Evolutionary conservation across 2,888 invertebrate species (phyloP).

Genomic region (Acronicta aceris): DNA sequence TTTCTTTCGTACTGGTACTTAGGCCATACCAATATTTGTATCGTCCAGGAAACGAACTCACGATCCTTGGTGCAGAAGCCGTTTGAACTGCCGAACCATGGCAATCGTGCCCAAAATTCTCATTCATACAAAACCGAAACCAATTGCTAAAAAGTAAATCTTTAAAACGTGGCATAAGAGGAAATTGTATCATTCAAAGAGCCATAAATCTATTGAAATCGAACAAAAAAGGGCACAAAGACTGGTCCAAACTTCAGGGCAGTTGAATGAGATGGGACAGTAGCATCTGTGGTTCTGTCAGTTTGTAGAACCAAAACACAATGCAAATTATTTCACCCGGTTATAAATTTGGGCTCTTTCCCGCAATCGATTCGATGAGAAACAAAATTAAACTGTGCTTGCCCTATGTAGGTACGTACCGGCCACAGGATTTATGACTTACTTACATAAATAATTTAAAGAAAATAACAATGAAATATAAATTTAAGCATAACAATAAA

Average conservation of each 20-base stretch:
- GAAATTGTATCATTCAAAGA: conserved; percentile 38
- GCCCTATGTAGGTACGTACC: too few relatives aligned
- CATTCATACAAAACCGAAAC: conserved; percentile 16
- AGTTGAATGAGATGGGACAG: conserved; percentile 33
- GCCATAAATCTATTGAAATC: conserved; percentile 40
- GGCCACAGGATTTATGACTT: too few relatives aligned
- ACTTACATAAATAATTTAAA: too few relatives aligned
- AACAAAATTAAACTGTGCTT: conserved; percentile 37
- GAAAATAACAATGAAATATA: too few relatives aligned
- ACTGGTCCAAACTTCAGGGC: conserved; percentile 17
- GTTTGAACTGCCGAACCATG: too few relatives aligned
- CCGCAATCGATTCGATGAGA: conserved; percentile 31
- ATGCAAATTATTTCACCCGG: conserved; percentile 57
- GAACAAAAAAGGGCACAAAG: conserved; percentile 40
- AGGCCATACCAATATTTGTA: background rate
- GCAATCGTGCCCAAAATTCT: too few relatives aligned
- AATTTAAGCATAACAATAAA: too few relatives aligned
- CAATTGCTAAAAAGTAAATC: conserved; percentile 42
- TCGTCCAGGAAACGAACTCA: background rate
- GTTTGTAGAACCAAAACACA: conserved; percentile 46
- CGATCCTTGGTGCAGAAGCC: background rate
- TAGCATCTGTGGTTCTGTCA: conserved; percentile 54
- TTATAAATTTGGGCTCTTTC: conserved; percentile 46
- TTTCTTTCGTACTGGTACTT: too few relatives aligned
- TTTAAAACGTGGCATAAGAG: conserved; percentile 30